Evolutionary conservation across 2,113 vertebrate species (phyloP).

Genomic region (Microcebus lehilahytsara): DNA sequence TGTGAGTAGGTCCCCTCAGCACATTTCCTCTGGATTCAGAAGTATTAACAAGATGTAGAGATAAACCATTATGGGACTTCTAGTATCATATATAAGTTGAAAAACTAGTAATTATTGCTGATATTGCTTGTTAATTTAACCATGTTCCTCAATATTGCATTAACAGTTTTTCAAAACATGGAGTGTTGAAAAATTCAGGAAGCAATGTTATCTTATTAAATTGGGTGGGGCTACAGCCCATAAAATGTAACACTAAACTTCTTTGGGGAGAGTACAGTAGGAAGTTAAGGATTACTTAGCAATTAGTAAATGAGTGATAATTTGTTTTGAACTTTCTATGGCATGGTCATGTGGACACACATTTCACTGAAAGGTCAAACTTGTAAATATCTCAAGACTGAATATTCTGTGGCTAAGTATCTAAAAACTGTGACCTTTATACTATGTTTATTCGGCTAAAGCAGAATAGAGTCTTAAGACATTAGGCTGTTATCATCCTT

Average conservation of each 20-base stretch:
- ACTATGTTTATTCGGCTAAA: neutral
- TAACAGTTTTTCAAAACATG: neutral
- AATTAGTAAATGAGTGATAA: neutral
- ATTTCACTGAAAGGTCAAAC: slow-evolving; percentile 60
- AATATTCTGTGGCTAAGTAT: neutral
- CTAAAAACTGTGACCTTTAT: slow-evolving; percentile 40
- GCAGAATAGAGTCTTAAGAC: neutral
- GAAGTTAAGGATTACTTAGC: neutral
- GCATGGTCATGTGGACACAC: neutral
- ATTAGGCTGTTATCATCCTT: neutral
- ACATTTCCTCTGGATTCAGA: neutral
- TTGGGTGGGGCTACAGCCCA: neutral
- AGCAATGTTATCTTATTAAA: neutral
- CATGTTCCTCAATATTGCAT: neutral
- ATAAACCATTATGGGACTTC: neutral
- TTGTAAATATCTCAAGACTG: slow-evolving; percentile 16
- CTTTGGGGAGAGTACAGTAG: neutral
- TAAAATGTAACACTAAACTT: neutral
- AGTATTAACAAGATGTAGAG: neutral
- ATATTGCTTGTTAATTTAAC: neutral
- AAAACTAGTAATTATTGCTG: neutral
- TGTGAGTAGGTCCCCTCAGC: neutral
- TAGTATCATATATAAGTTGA: neutral
- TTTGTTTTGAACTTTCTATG: neutral
- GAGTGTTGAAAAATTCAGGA: neutral